Base-by-base conservation (phyloP, 2,113 vertebrate genomes). In the Engraulis encrasicolus region DNA sequence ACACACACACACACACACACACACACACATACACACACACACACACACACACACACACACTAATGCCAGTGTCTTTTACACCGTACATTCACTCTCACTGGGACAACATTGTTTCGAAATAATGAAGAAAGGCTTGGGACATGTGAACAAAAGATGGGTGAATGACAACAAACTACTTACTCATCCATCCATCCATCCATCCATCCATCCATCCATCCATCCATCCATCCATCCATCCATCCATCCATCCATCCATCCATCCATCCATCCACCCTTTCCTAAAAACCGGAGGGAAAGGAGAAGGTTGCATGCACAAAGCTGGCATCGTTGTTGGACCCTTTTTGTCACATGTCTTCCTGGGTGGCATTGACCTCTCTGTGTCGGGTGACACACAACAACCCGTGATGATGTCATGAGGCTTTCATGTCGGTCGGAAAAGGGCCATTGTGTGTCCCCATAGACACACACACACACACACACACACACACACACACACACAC, bases 351-450 rank as follows among this genome's bases (percentile, higher is more conserved):
- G 66, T 36, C 66, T 74, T 74, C 66, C 66, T 74, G 66, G 66
- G 66, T 31, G 31, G 34, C 66, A 74, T 20, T 37, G 36, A 17
- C 52, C 77, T 84, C 54, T 79, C 49, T 38, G 66, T 74, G 66
- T 74, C 23, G 12, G 66, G 66, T 74, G 83, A 84, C 83, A 87
- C 80, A 71, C 20, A 78, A 80, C 83, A 78, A 80, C 83, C 54
- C 77, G 2, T 20, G 27, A n/a, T 82, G 79, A 83, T 84, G 82
- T 85, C 82, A 86, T 79, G 83, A 80, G 81, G 74, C 82, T 85
- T 81, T 74, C 66, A 78, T 78, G 83, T 78, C 84, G 87, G 84
- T 83, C 85, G 83, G 84, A 84, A 74, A n/a, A 74, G 66, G 66
- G 66, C 66, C 66, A 74, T 74, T 74, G 66, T 74, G 31, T 31